These are phyloP conservation scores for Sus cebifrons DNA, from an alignment of 2,797 vertebrate genomes.

Conservation along the genomic window DNA sequence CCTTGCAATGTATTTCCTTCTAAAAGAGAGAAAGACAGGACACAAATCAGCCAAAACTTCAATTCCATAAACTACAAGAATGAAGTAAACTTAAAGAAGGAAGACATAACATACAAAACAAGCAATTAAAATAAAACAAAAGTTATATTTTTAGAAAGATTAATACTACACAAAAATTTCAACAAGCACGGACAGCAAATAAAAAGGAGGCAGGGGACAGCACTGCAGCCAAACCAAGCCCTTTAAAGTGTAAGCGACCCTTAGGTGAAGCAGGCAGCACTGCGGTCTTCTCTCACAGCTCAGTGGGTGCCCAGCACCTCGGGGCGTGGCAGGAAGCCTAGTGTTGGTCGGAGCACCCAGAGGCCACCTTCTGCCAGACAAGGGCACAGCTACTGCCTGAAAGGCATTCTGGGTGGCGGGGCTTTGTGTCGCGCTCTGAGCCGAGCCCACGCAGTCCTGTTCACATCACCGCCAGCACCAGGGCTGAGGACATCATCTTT, in stretches of 20 bases:
- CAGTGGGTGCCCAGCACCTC: background rate
- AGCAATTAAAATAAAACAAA: background rate
- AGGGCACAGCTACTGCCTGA: accelerated
- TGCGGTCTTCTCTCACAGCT: background rate
- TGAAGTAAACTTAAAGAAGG: background rate
- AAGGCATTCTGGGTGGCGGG: accelerated
- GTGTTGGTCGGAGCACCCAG: background rate
- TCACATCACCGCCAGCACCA: accelerated
- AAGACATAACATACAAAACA: background rate
- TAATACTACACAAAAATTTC: background rate
- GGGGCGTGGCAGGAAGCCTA: accelerated
- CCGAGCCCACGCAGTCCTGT: too few species aligned
- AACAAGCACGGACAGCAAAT: too few species aligned
- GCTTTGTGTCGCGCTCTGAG: background rate
- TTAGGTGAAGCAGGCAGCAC: background rate
- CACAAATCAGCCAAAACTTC: background rate
- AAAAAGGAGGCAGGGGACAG: background rate
- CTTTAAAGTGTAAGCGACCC: background rate
- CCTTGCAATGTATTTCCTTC: background rate
- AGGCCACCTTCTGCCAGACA: background rate
- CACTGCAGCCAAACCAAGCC: accelerated
- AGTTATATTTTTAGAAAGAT: background rate
- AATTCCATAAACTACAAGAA: background rate
- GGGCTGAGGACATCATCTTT: too few species aligned
- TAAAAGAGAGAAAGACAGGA: background rate